Conservation (phyloP, 2,113 vertebrate genomes). For the Corvus moneduloides region DNA sequence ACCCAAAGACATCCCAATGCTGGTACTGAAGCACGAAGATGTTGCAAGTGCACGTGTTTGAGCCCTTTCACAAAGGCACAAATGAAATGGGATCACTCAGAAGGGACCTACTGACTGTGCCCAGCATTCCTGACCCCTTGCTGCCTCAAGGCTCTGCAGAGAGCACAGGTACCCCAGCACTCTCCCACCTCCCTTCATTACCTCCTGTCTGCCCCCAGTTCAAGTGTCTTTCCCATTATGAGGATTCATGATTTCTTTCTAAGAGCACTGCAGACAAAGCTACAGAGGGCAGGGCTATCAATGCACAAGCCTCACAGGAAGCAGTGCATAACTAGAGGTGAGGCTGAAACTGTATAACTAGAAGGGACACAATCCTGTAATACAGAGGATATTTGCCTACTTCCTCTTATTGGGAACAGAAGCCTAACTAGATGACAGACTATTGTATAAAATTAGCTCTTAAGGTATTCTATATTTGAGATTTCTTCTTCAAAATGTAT, state of each 20-base stretch:
- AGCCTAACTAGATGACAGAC: background rate
- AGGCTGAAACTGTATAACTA: background rate
- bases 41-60: background rate
- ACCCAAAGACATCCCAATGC: background rate
- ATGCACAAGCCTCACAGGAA: background rate
- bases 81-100: background rate
- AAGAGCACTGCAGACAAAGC: background rate
- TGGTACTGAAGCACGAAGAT: background rate
- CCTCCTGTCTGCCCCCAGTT: background rate
- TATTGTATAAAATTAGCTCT: background rate
- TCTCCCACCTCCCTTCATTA: background rate
- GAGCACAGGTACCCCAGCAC: background rate
- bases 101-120: background rate
- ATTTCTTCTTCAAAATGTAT: background rate
- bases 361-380: background rate
- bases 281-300: background rate
- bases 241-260: background rate
- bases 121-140: accelerated
- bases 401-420: background rate
- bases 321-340: background rate
- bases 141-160: background rate
- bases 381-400: background rate
- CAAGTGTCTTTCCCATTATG: background rate
- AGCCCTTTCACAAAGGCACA: background rate
- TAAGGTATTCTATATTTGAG: background rate